A percentile compares a stretch with the other conserved stretches of the same genome.
Conservation (phyloP, 2,888 invertebrate genomes). For the Drosophila algonquin region DNA sequence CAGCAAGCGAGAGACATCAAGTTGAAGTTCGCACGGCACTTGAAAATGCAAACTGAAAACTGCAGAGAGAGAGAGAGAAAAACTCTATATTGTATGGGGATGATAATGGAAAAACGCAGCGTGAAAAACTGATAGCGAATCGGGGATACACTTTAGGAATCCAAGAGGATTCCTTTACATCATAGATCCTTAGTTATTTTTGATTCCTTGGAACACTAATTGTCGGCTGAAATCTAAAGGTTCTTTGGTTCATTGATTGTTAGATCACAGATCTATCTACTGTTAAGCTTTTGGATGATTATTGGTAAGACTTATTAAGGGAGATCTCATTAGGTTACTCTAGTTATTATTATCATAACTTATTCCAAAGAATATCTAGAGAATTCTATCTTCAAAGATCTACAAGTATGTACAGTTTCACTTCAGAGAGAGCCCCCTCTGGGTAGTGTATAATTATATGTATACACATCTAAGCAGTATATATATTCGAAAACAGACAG, state of each 20-base stretch:
- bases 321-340: no score
- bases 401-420: no score
- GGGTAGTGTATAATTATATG: conserved; percentile 17
- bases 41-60: conserved; percentile 58
- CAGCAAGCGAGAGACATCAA: conserved; percentile 54
- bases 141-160: conserved; percentile 9
- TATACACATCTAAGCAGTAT: conserved; percentile 19
- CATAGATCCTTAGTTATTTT: no score
- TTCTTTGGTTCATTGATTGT: no score
- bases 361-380: no score
- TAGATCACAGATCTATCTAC: no score
- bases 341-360: no score
- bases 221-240: no score
- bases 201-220: neutral
- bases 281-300: no score
- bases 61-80: conserved; percentile 41
- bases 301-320: no score
- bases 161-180: neutral
- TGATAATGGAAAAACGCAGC: conserved; percentile 36
- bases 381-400: neutral
- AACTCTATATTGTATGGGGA: conserved; percentile 54
- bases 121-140: neutral
- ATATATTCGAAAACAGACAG: conserved; percentile 37
- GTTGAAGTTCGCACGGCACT: conserved; percentile 79
- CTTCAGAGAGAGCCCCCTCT: no score